A percentile compares a stretch with the other conserved stretches of the same genome.
These are phyloP conservation scores for Lophotis ruficrista DNA, from an alignment of 2,113 vertebrate species.

Conservation along the genomic window DNA sequence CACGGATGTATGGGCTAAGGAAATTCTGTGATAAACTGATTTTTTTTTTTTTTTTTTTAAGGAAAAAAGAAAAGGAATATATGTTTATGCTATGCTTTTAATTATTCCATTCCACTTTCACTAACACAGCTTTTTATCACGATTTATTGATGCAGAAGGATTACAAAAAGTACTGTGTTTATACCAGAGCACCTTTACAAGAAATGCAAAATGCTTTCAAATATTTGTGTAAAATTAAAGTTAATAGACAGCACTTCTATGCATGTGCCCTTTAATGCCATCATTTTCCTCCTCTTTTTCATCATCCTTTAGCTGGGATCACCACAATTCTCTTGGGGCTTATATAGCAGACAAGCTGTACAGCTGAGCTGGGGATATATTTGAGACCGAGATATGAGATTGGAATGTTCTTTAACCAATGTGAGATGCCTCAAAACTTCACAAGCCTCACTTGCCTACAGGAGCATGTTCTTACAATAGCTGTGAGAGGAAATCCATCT, in stretches of 20 bases:
- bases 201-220: neutral
- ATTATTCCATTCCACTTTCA: neutral
- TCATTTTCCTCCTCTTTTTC: neutral
- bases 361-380: neutral
- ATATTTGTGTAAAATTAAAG: neutral
- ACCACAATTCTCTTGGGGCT: neutral
- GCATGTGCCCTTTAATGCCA: neutral
- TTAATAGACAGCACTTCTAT: neutral
- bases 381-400: neutral
- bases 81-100: neutral
- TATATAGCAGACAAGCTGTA: neutral
- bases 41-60: neutral
- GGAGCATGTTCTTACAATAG: neutral
- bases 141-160: neutral
- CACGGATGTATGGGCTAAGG: neutral
- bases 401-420: neutral
- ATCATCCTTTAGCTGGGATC: neutral
- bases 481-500: neutral
- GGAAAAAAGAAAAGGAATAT: fast-evolving
- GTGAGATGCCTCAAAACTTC: neutral
- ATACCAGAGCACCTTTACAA: neutral
- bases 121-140: neutral
- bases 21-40: neutral
- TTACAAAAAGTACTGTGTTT: neutral
- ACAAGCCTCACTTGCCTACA: neutral